These are phyloP conservation scores for Patella depressa DNA, from an alignment of 2,888 invertebrate genomes.

Conservation along the genomic window DNA sequence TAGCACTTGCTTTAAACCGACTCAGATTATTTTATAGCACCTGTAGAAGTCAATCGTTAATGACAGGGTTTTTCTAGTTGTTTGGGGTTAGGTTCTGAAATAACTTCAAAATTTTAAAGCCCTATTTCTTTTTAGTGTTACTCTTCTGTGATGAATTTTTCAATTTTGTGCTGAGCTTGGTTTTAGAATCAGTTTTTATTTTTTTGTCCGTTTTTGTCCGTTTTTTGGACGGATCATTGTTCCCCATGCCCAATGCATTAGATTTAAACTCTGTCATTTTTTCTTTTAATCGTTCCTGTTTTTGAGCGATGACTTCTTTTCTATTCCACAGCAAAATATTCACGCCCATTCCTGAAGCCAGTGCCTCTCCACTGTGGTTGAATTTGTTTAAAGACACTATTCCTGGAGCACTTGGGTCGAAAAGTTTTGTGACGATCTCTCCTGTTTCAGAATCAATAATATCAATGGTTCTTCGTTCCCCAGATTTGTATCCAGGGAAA, in stretches of 20 bases:
- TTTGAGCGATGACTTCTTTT: conserved; percentile 40
- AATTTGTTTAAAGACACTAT: conserved; percentile 66
- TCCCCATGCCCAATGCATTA: background rate
- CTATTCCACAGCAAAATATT: conserved; percentile 55
- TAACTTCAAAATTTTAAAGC: too few species aligned
- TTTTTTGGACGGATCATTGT: background rate
- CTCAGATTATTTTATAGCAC: too few species aligned
- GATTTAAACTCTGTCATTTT: background rate
- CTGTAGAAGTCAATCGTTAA: too few species aligned
- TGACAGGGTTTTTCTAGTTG: too few species aligned
- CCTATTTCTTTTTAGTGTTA: too few species aligned
- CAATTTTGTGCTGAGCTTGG: background rate
- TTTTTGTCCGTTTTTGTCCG: background rate
- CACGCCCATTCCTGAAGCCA: conserved; percentile 65
- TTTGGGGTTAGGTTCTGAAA: too few species aligned
- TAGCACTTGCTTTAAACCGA: too few species aligned
- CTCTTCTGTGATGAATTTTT: background rate
- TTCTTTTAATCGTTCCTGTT: conserved; percentile 26
- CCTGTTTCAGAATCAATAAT: conserved; percentile 68
- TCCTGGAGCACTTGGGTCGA: conserved; percentile 50
- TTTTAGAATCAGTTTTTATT: background rate
- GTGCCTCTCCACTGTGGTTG: conserved; percentile 61
- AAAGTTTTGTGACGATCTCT: conserved; percentile 52
- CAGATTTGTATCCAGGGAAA: conserved; percentile 51
- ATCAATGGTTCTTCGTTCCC: conserved; percentile 68